These are phyloP conservation scores for Apis florea DNA, from an alignment of 1,140 invertebrate genomes.

Conservation along the genomic window DNA sequence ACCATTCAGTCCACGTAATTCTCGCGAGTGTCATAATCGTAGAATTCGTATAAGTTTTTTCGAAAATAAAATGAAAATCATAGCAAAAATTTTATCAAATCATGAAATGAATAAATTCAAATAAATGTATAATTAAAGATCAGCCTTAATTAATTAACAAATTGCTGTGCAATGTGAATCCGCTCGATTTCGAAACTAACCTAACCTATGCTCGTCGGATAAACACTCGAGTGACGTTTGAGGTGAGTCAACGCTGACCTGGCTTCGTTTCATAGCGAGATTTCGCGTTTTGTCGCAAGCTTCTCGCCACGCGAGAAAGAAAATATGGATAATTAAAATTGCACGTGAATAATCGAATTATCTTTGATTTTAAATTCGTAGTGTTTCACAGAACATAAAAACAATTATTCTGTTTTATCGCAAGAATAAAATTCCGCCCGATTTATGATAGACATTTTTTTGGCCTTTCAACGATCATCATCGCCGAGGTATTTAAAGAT, in stretches of 20 bases:
- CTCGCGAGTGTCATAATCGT: rapidly evolving
- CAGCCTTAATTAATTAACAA: neutral
- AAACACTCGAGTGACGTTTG: constrained; percentile 24
- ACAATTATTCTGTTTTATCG: no score
- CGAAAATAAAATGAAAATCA: neutral
- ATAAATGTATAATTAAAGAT: neutral
- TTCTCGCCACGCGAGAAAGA: neutral
- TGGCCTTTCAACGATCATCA: neutral
- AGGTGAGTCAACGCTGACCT: constrained; percentile 20
- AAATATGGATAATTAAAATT: constrained; percentile 31
- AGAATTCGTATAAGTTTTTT: neutral
- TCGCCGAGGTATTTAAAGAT: constrained; percentile 12
- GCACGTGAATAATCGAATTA: neutral
- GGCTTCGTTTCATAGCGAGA: neutral
- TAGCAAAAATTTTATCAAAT: neutral
- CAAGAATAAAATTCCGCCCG: neutral
- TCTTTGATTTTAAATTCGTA: neutral
- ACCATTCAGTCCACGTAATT: neutral
- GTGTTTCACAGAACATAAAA: neutral
- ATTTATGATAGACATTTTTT: neutral
- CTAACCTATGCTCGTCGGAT: constrained; percentile 9
- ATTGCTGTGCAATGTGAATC: neutral
- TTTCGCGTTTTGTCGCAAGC: constrained; percentile 31
- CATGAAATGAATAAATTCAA: neutral
- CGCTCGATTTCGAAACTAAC: neutral